Base-by-base conservation (phyloP, 2,888 invertebrate genomes). In the Resseliella maxima region DNA sequence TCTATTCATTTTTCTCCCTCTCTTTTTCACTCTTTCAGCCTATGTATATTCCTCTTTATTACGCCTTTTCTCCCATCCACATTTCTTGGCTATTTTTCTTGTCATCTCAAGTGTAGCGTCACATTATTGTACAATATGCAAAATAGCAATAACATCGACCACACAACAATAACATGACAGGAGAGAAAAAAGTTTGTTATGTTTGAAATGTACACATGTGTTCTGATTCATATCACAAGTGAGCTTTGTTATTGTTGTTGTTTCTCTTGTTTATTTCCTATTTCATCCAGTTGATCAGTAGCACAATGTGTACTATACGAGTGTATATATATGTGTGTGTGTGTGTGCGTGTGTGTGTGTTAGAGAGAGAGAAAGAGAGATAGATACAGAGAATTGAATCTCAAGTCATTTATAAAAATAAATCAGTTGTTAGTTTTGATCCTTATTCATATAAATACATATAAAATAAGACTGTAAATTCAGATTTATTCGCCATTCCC, bases 171-270 rank as follows among this genome's bases (percentile, higher is more conserved):
- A 18, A 59, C 59, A 59, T 5, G 45, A 45, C 12, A 45, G 45
- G 45, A 45, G 46, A 18, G 18, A 24, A 59, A 59, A 15, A 50
- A 50, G 59, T 59, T 59, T 59, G 59, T 59, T 59, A 59, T 59
- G 59, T 24, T 59, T 59, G 59, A 59, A 59, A 59, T 59, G 27
- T 59, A 59, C 59, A 59, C 59, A 59, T 59, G 59, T 59, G 59
- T 59, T 59, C 24, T 24, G 24, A 59, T 59, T n/a, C 24, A 12
- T 27, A 50, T 50, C 15, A 21, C n/a, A 50, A 12, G 50, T 50
- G 18, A 50, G 50, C 59, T 8, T 15, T 50, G 46, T 50, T 50
- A 24, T 59, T 59, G 24, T 27, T 59, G 59, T 59, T 59, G 59
- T 59, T 59, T 2, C 24, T 59, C 5, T 24, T 59, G 59, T 59